Conservation (phyloP, 2,797 vertebrate genomes). For the Graptemys geographica region DNA sequence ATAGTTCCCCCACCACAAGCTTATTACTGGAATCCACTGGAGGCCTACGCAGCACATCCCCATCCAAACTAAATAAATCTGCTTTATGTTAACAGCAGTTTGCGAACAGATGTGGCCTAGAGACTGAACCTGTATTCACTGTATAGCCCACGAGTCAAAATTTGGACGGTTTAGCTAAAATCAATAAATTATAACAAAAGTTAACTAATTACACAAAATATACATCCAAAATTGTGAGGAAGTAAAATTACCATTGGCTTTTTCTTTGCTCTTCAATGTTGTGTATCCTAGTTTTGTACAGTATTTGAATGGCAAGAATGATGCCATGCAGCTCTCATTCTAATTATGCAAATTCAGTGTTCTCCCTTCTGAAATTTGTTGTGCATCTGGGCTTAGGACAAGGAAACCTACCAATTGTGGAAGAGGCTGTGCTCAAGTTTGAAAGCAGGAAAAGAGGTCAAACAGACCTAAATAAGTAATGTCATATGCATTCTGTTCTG, state of each 20-base stretch:
- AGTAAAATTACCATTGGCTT: neutral
- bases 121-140: neutral
- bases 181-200: slow-evolving; percentile 9
- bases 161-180: slow-evolving; percentile 22
- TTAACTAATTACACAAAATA: slow-evolving; percentile 12
- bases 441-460: neutral
- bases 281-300: fast-evolving
- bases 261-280: neutral
- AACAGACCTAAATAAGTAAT: neutral
- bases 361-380: neutral
- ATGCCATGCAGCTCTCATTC: neutral
- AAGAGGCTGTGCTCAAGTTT: fast-evolving
- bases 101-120: slow-evolving; percentile 41
- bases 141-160: neutral
- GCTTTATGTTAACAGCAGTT: slow-evolving; percentile 52
- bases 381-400: neutral
- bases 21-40: neutral
- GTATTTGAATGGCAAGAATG: neutral
- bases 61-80: slow-evolving; percentile 46
- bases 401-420: neutral
- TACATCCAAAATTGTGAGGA: neutral
- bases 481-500: neutral
- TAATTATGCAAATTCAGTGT: neutral
- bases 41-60: neutral
- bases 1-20: slow-evolving; percentile 11